phyloP scores from a whole-genome alignment of 2,888 invertebrate species.

The Lasioglossum malachurum region DNA sequence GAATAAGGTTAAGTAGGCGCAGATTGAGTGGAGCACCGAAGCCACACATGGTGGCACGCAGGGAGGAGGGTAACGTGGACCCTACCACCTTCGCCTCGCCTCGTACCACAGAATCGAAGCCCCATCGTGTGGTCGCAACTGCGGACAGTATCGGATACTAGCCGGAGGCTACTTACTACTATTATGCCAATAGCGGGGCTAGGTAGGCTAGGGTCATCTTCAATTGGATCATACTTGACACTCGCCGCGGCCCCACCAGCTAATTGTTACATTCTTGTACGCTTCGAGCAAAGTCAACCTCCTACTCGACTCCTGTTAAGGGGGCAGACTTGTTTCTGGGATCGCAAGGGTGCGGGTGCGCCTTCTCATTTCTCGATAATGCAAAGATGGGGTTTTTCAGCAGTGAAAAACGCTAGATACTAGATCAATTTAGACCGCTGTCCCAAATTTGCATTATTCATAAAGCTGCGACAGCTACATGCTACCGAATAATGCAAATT shows the following conservation, averaged over 20 bases:
- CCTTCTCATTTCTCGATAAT: no score
- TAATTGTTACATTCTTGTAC: conserved; percentile 51
- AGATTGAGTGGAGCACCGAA: conserved; percentile 81
- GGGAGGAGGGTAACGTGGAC: conserved; percentile 35
- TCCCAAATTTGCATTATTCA: no score
- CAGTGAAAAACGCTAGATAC: no score
- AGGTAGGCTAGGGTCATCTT: conserved; percentile 71
- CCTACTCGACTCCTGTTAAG: neutral
- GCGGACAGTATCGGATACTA: conserved; percentile 72
- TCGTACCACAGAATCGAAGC: conserved; percentile 76
- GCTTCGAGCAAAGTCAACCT: conserved; percentile 14
- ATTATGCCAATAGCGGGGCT: conserved; percentile 73
- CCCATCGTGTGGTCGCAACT: conserved; percentile 76
- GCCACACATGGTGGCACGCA: conserved; percentile 73
- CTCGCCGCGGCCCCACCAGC: conserved; percentile 47
- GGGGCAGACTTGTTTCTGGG: no score
- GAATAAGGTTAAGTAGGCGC: conserved; percentile 82
- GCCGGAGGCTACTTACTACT: conserved; percentile 63
- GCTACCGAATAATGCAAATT: no score
- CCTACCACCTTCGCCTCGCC: conserved; percentile 43
- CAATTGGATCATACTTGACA: conserved; percentile 79
- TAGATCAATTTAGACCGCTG: no score
- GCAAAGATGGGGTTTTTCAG: no score
- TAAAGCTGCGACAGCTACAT: no score
- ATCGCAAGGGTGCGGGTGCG: no score